Conservation (phyloP, 2,888 invertebrate species). For the Meganola albula region DNA sequence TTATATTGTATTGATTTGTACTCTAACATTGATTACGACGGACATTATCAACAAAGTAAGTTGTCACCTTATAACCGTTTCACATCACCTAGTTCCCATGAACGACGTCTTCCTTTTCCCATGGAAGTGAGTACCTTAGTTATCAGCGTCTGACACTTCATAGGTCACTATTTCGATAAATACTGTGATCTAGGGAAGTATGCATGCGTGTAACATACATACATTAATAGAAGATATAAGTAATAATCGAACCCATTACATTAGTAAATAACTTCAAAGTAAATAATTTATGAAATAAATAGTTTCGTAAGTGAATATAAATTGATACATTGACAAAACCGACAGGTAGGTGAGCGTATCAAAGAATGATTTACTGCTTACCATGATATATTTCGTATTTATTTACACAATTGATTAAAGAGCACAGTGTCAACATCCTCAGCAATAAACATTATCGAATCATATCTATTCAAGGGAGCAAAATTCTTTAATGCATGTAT, state of each 20-base stretch:
- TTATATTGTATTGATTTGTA: slow-evolving; percentile 23
- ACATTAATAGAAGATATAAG: too few species aligned
- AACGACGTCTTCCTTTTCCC: slow-evolving; percentile 45
- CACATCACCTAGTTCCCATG: slow-evolving; percentile 56
- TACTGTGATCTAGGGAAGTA: too few species aligned
- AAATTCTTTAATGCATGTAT: too few species aligned
- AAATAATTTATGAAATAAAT: slow-evolving; percentile 10
- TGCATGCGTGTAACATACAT: too few species aligned
- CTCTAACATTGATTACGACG: slow-evolving; percentile 32
- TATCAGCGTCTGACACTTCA: slow-evolving; percentile 37
- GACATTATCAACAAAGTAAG: slow-evolving; percentile 28
- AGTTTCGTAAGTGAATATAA: slow-evolving; percentile 20
- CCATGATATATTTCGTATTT: background rate
- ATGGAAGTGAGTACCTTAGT: too few species aligned
- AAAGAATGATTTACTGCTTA: slow-evolving; percentile 9
- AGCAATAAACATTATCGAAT: too few species aligned
- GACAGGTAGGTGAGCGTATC: too few species aligned
- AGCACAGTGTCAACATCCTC: too few species aligned
- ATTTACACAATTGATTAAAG: slow-evolving; percentile 6
- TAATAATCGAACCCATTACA: too few species aligned
- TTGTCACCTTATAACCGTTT: slow-evolving; percentile 30
- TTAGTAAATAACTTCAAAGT: background rate
- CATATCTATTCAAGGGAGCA: too few species aligned
- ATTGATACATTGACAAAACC: slow-evolving; percentile 11
- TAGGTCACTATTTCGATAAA: too few species aligned